Evolutionary conservation across 2,888 invertebrate species (phyloP).

Genomic region (Heterodera filipjevi): DNA sequence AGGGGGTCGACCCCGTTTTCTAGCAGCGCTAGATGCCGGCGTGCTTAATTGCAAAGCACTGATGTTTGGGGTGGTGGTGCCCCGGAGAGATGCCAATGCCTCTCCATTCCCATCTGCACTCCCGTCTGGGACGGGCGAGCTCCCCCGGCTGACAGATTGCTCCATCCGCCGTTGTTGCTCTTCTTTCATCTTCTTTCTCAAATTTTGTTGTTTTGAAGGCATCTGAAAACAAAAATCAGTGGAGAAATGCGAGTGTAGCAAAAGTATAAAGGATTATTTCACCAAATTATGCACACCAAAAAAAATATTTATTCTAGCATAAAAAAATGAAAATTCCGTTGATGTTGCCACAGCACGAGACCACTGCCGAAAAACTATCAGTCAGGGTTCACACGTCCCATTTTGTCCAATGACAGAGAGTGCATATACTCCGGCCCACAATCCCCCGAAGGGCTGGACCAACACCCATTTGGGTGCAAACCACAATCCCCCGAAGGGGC

Average conservation of each 20-base stretch:
- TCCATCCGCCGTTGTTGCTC: neutral
- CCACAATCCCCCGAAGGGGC: neutral
- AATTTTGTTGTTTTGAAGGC: neutral
- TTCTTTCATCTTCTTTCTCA: neutral
- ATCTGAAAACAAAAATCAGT: neutral
- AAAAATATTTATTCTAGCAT: neutral
- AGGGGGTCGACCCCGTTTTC: neutral
- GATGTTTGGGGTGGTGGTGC: neutral
- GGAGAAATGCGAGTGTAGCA: neutral
- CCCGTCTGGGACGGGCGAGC: neutral
- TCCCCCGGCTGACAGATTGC: neutral
- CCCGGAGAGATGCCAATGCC: neutral
- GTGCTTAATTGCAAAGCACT: neutral
- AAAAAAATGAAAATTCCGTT: neutral
- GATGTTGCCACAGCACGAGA: no score
- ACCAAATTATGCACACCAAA: neutral
- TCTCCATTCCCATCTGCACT: neutral
- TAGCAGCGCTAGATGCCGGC: neutral
- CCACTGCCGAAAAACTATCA: neutral
- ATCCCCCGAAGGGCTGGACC: neutral
- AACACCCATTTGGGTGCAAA: no score
- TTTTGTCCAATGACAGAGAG: neutral
- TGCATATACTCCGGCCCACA: neutral
- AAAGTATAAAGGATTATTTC: neutral
- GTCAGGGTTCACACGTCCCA: neutral